Evolutionary conservation across 2,113 vertebrate genomes (phyloP).

Genomic region (Hylia prasina): DNA sequence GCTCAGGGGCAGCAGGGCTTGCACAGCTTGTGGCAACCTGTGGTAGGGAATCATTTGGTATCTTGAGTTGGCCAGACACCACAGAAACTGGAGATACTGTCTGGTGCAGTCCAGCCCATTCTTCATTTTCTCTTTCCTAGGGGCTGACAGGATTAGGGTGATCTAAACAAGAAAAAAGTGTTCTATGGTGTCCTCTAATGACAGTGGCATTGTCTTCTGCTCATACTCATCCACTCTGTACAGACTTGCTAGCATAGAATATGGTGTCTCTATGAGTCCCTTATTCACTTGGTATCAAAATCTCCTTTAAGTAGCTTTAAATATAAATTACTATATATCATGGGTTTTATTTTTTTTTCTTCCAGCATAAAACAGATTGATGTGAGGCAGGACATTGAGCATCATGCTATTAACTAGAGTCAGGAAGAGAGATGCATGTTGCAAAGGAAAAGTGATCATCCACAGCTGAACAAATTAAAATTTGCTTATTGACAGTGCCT

Average conservation of each 20-base stretch:
- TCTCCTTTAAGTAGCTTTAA: not conserved
- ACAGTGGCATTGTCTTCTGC: not conserved
- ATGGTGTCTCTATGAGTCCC: not conserved
- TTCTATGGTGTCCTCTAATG: not conserved
- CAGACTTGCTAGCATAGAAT: not conserved
- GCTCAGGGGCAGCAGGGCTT: not conserved
- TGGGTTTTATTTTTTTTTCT: not conserved
- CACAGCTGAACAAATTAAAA: not conserved
- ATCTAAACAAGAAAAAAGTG: not conserved
- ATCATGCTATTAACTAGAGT: not conserved
- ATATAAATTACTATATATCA: not conserved
- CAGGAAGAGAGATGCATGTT: not conserved
- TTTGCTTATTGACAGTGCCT: not conserved
- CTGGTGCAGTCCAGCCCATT: not conserved
- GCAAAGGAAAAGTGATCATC: not conserved
- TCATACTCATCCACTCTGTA: rapidly evolving
- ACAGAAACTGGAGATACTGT: not conserved
- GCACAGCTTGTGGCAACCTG: not conserved
- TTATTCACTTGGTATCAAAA: not conserved
- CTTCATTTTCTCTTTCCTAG: not conserved
- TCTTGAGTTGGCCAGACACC: not conserved
- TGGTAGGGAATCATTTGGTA: not conserved
- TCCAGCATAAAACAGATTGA: not conserved
- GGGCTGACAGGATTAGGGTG: not conserved
- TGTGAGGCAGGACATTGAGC: not conserved